Conservation (phyloP, 2,797 vertebrate species). For the Spea hammondii region DNA sequence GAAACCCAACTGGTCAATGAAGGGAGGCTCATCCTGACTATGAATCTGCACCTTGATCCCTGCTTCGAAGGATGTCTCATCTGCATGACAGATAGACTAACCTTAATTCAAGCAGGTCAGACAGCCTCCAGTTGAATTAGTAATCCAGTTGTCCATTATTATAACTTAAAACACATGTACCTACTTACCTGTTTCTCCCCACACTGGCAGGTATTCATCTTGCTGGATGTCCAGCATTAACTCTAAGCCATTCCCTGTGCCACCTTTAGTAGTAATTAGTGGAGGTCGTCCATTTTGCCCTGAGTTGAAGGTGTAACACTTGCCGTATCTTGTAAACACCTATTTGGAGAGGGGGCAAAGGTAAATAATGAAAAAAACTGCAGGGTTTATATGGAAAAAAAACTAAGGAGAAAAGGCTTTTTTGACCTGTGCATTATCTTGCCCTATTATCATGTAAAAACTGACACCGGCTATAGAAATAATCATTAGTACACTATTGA, state of each 20-base stretch:
- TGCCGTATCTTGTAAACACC: constrained; percentile 96
- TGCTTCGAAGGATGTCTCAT: constrained; percentile 96
- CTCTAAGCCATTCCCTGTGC: constrained; percentile 95
- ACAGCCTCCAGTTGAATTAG: not conserved
- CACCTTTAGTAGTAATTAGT: constrained; percentile 90
- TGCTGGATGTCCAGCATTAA: constrained; percentile 99
- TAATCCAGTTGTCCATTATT: not conserved
- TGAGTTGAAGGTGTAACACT: constrained; percentile 97
- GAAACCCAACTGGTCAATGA: constrained; percentile 97
- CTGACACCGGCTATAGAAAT: no score
- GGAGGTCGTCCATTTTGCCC: constrained; percentile 85
- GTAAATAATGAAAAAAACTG: not conserved
- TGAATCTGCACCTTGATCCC: constrained; percentile 99
- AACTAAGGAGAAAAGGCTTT: not conserved
- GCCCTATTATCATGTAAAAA: no score
- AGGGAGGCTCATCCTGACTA: constrained; percentile 93
- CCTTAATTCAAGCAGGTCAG: not conserved
- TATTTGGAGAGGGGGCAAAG: constrained; percentile 55
- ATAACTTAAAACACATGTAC: not conserved
- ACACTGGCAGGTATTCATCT: constrained; percentile 94
- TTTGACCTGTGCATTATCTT: no score
- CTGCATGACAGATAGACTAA: constrained; percentile 64
- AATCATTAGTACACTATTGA: no score
- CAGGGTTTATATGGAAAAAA: constrained; percentile 4
- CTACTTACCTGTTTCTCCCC: constrained; percentile 90